Evolutionary conservation across 2,113 vertebrate species (phyloP).

Genomic region (Oriolus oriolus): DNA sequence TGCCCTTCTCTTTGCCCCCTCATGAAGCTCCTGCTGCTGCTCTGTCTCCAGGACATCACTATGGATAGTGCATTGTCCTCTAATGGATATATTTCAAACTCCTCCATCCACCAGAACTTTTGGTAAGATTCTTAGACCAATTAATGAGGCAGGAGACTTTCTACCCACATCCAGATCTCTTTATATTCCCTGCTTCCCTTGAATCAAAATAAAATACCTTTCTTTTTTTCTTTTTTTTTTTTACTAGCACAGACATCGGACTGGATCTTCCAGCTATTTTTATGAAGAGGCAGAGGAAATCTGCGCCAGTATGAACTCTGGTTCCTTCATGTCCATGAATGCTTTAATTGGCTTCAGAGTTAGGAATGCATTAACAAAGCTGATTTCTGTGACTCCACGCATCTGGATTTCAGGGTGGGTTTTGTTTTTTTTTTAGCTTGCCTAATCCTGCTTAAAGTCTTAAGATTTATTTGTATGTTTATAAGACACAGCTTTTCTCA

Average conservation of each 20-base stretch:
- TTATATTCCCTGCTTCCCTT: neutral
- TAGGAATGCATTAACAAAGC: constrained; percentile 47
- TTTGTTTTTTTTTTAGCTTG: neutral
- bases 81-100: constrained; percentile 43
- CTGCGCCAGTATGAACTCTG: neutral
- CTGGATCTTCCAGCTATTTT: constrained; percentile 8
- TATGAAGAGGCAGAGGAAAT: constrained; percentile 8
- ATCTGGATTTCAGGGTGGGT: constrained; percentile 40
- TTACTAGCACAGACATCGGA: fast-evolving
- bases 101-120: neutral
- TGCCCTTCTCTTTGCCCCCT: neutral
- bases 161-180: neutral
- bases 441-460: constrained; percentile 51
- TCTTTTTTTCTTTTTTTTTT: neutral
- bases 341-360: constrained; percentile 45
- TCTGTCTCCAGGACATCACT: neutral
- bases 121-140: neutral
- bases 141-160: neutral
- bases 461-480: constrained; percentile 58
- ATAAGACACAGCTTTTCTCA: constrained; percentile 32
- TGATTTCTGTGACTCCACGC: constrained; percentile 31
- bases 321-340: constrained; percentile 17
- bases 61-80: constrained; percentile 36
- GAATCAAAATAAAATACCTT: neutral
- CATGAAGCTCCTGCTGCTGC: neutral